A percentile compares a stretch with the other conserved stretches of the same genome.
phyloP scores from a whole-genome alignment of 2,113 vertebrate genomes.

The Cisticola juncidis region DNA sequence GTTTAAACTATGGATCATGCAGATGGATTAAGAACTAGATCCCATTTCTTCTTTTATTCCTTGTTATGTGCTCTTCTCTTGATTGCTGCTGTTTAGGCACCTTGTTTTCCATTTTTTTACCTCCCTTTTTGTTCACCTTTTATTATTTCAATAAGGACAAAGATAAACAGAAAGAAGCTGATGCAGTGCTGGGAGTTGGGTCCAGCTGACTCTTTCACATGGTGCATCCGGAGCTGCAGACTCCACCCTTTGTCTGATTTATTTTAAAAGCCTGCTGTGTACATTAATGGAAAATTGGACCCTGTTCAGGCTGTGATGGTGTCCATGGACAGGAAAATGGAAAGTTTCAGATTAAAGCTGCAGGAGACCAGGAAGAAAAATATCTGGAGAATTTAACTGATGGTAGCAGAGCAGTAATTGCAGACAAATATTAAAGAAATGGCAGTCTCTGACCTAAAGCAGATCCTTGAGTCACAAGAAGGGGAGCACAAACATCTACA shows the following conservation, averaged over 20 bases:
- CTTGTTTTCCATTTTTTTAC: fast-evolving
- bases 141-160: neutral
- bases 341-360: conserved; percentile 51
- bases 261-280: conserved; percentile 36
- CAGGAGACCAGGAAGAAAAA: conserved; percentile 29
- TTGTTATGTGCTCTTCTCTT: neutral
- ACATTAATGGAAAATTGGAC: conserved; percentile 45
- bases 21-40: neutral
- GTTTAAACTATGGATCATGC: neutral
- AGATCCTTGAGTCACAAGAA: neutral
- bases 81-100: neutral
- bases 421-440: neutral
- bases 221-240: neutral
- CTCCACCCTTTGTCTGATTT: neutral
- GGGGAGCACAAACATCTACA: neutral
- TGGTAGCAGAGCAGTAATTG: conserved; percentile 8
- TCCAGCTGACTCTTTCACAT: neutral
- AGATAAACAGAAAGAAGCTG: neutral
- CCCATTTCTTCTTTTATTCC: neutral
- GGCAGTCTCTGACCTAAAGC: neutral
- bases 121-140: neutral
- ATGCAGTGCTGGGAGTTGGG: neutral
- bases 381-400: conserved; percentile 28
- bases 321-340: conserved; percentile 41
- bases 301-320: conserved; percentile 11